Percentiles rank a stretch among this genome's conserved stretches.
Conservation (phyloP, 2,113 vertebrate genomes). For the Seriola quinqueradiata region DNA sequence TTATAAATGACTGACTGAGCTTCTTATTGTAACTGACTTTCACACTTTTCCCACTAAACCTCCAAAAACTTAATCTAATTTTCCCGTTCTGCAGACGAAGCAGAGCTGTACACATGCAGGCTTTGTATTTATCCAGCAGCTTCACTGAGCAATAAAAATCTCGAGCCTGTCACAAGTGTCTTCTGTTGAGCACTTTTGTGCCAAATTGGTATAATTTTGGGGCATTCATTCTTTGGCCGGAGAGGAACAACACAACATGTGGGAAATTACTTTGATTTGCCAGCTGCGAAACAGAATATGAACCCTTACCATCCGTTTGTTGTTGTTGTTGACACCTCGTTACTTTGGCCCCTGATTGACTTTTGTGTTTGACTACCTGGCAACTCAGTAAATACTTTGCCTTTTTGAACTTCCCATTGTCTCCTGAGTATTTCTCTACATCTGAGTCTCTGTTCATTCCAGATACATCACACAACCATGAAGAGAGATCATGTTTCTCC, state of each 20-base stretch:
- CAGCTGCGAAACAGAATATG: background rate
- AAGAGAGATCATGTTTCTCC: too few relatives aligned
- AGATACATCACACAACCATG: too few relatives aligned
- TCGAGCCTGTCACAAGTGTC: slow-evolving; percentile 5
- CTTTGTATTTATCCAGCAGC: slow-evolving; percentile 25
- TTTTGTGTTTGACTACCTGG: too few relatives aligned
- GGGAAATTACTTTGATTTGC: background rate
- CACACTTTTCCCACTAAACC: slow-evolving; percentile 58
- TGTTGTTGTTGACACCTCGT: too few relatives aligned
- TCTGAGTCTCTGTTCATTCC: too few relatives aligned
- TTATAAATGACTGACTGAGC: slow-evolving; percentile 56
- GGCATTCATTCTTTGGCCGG: background rate
- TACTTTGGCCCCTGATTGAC: too few relatives aligned
- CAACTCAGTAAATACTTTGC: too few relatives aligned
- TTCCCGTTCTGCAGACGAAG: slow-evolving; percentile 26
- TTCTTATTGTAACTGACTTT: slow-evolving; percentile 54
- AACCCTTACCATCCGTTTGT: background rate
- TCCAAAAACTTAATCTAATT: slow-evolving; percentile 57
- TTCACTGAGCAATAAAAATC: slow-evolving; percentile 4
- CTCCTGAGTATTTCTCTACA: too few relatives aligned
- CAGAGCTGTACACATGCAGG: background rate
- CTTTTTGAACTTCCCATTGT: too few relatives aligned
- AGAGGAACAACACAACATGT: background rate
- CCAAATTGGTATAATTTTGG: slow-evolving; percentile 20
- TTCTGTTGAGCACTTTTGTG: slow-evolving; percentile 16